A percentile compares a stretch with the other conserved stretches of the same genome.
phyloP scores from a whole-genome alignment of 2,888 invertebrate species.

The Vannuccia rotundouncinata region DNA sequence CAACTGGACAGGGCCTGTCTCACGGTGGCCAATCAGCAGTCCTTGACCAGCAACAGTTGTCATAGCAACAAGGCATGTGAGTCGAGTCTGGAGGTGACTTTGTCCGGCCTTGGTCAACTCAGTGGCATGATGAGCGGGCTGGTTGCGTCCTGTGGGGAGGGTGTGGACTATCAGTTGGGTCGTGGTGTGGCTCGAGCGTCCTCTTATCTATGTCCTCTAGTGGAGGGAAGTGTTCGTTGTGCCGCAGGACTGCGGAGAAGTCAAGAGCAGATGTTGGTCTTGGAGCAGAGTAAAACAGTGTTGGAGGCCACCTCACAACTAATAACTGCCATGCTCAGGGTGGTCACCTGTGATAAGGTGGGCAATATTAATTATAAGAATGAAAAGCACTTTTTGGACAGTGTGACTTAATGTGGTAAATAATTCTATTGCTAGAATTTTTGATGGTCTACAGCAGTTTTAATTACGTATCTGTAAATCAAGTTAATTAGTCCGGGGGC shows the following conservation, averaged over 20 bases:
- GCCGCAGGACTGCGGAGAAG: not conserved
- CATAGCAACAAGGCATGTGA: not conserved
- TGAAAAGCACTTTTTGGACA: no score
- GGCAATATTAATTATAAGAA: no score
- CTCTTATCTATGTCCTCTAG: not conserved
- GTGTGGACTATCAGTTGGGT: not conserved
- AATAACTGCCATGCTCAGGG: constrained; percentile 74
- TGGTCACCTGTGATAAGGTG: constrained; percentile 81
- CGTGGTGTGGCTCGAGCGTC: not conserved
- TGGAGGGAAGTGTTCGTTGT: not conserved
- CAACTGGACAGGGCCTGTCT: not conserved
- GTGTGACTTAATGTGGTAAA: no score
- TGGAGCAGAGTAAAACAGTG: constrained; percentile 88
- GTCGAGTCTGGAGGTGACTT: not conserved
- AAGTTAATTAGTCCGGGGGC: no score
- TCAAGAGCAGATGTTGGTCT: not conserved
- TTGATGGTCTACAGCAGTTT: no score
- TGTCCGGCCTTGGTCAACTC: not conserved
- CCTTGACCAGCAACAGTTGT: not conserved
- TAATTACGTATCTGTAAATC: no score
- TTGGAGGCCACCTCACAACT: constrained; percentile 80
- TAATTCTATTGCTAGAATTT: no score
- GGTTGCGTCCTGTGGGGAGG: not conserved
- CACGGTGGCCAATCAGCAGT: not conserved
- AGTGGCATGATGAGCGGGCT: not conserved